Base-by-base conservation (phyloP, 2,888 invertebrate species). In the Mimumesa dahlbomi region DNA sequence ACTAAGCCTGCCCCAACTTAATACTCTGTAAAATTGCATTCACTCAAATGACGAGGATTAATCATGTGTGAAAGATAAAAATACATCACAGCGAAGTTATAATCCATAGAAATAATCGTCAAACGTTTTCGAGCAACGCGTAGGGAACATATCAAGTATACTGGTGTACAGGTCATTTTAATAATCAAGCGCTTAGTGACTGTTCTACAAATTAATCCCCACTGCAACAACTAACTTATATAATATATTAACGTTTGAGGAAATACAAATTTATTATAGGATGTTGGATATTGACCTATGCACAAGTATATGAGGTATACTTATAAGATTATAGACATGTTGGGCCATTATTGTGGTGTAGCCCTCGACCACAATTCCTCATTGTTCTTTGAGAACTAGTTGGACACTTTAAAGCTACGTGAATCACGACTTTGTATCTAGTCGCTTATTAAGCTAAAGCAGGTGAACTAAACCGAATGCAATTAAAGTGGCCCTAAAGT, bases 381-480 rank as follows among this genome's bases (percentile, higher is more conserved):
- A 43, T 1, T 4, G n/a, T n/a, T n/a, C 18, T 19, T 36, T 53
- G 9, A 14, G 25, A 25, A 25, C 25, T 25, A 25, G 25, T 58
- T 46, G 29, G 42, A 66, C 18, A 38, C 21, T 45, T 38, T 13
- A 34, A 25, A 29, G 49, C 22, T 54, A 40, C 61, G 49, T 43
- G 19, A 54, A 67, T 54, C 52, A 67, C 38, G 68, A 43, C 43
- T 59, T 67, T 52, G 46, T 58, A 67, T 69, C 68, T 69, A 69
- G 68, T 69, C 68, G 59, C 22, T 54, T 59, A 53, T 18, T 18
- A 68, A 58, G 22, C 46, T 66, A 49, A 54, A 59, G 48, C 43
- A 38, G 53, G 40, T 50, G 46, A 13, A 25, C 38, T 38, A 29
- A 56, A 50, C 13, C n/a, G 38, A 59, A 50, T 6, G 38, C 31